These are phyloP conservation scores for Steinernema carpocapsae DNA, from an alignment of 2,888 invertebrate species.

Conservation along the genomic window DNA sequence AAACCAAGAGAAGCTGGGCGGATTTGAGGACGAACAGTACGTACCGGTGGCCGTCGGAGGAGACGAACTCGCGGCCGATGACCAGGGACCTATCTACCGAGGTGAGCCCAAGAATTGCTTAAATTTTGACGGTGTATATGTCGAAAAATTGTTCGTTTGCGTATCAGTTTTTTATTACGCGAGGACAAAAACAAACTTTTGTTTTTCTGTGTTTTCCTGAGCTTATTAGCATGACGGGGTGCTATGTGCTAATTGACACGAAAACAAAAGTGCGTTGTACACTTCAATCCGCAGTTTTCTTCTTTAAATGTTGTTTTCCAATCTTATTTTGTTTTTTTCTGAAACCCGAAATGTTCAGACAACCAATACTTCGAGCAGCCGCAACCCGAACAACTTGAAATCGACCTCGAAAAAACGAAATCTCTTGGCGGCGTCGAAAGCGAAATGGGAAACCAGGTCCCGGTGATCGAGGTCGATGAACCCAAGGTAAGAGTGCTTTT, in stretches of 20 bases:
- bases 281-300: no score
- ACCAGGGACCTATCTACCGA: background rate
- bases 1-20: background rate
- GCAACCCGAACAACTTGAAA: slow-evolving; percentile 22
- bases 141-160: no score
- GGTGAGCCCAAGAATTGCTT: no score
- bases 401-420: slow-evolving; percentile 28
- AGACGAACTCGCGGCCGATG: background rate
- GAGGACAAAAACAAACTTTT: no score
- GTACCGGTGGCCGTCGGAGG: background rate
- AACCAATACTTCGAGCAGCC: slow-evolving; percentile 31
- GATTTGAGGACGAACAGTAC: background rate
- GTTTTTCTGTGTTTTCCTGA: no score
- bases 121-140: no score
- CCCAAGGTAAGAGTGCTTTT: background rate
- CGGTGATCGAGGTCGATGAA: background rate
- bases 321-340: no score
- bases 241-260: no score
- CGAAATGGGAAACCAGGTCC: background rate
- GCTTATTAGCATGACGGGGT: no score
- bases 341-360: slow-evolving; percentile 1
- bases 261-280: no score
- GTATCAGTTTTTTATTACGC: no score
- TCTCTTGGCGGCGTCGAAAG: slow-evolving; percentile 18
- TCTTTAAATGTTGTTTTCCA: no score